Conservation (phyloP, 2,888 invertebrate species). For the Cantharis rustica region DNA sequence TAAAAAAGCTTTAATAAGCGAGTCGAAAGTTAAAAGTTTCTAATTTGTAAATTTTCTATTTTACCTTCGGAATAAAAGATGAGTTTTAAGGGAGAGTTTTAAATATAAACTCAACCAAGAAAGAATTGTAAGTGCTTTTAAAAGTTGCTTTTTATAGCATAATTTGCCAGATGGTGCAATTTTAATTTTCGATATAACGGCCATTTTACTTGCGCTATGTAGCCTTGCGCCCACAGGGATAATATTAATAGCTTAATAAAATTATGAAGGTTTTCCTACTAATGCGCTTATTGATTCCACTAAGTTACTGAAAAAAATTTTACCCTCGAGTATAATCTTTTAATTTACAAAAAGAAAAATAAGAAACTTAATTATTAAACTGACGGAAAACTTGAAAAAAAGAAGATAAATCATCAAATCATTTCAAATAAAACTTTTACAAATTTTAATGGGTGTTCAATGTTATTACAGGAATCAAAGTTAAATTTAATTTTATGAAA, state of each 20-base stretch:
- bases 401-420: not conserved
- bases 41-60: slow-evolving; percentile 27
- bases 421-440: not conserved
- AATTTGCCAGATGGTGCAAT: slow-evolving; percentile 30
- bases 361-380: not conserved
- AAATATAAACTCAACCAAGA: slow-evolving; percentile 23
- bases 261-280: slow-evolving; percentile 12
- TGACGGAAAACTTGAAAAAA: not conserved
- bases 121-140: slow-evolving; percentile 28
- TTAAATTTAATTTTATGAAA: slow-evolving; percentile 1
- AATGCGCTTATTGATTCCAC: not conserved
- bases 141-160: slow-evolving; percentile 25
- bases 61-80: slow-evolving; percentile 25
- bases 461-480: not conserved
- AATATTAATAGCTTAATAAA: slow-evolving; percentile 20
- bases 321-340: not conserved
- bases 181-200: slow-evolving; percentile 27
- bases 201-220: slow-evolving; percentile 12
- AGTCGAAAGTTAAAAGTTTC: slow-evolving; percentile 17
- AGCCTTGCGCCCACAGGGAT: slow-evolving; percentile 2
- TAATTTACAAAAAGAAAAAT: not conserved
- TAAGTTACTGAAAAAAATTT: not conserved
- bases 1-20: slow-evolving; percentile 19
- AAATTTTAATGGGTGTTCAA: not conserved
- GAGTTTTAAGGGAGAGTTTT: slow-evolving; percentile 20